These are phyloP conservation scores for Bombyx mori DNA, from an alignment of 1,140 invertebrate genomes.

Conservation along the genomic window DNA sequence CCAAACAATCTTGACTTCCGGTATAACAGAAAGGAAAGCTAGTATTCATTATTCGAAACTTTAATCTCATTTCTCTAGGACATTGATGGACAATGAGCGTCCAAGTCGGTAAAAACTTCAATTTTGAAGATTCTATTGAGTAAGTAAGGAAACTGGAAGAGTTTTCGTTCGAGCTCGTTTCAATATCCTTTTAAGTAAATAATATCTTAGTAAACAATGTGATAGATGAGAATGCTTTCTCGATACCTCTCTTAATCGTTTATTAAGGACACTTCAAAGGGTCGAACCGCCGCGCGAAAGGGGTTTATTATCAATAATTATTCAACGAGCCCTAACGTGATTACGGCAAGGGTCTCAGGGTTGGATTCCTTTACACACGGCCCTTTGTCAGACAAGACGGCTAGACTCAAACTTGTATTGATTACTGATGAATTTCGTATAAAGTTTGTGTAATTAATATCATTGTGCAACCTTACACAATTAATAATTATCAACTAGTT, in stretches of 20 bases:
- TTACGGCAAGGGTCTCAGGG: slow-evolving; percentile 9
- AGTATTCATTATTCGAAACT: no score
- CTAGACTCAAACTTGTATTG: not conserved
- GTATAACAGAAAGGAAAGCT: no score
- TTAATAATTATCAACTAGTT: no score
- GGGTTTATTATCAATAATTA: slow-evolving; percentile 29
- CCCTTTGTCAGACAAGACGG: not conserved
- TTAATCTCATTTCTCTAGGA: no score
- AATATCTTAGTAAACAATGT: not conserved
- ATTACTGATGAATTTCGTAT: not conserved
- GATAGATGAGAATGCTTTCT: slow-evolving; percentile 2
- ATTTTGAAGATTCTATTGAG: no score
- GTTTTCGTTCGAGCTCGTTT: no score
- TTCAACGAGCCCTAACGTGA: slow-evolving; percentile 17
- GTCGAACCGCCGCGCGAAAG: slow-evolving; percentile 6
- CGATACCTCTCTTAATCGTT: slow-evolving; percentile 17
- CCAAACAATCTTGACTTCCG: no score
- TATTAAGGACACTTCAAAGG: slow-evolving; percentile 21
- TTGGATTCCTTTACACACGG: slow-evolving; percentile 1
- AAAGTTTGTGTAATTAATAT: not conserved
- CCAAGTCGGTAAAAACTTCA: no score
- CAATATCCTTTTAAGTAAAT: no score
- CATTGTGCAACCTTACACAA: no score
- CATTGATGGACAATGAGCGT: no score
- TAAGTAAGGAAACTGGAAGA: no score